These are phyloP conservation scores for Brevimyrus niger DNA, from an alignment of 2,113 vertebrate species.

Conservation along the genomic window DNA sequence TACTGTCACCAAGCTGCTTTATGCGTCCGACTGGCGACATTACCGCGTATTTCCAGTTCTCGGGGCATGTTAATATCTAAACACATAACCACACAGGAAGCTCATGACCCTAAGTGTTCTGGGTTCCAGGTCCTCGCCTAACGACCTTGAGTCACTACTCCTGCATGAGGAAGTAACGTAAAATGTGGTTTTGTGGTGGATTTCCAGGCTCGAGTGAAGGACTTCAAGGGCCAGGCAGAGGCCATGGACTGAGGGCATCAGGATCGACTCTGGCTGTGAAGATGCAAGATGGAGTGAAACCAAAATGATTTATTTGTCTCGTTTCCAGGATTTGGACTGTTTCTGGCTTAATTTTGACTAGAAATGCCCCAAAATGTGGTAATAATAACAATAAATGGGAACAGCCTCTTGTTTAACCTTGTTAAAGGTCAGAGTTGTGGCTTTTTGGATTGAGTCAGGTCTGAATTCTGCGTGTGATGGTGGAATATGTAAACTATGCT, in stretches of 20 bases:
- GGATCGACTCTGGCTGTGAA: slow-evolving; percentile 34
- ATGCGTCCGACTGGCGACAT: not conserved
- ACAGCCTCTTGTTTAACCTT: not conserved
- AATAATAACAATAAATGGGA: not conserved
- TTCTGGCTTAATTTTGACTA: not conserved
- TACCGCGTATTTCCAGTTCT: not conserved
- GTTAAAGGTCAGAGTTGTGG: not conserved
- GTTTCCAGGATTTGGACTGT: not conserved
- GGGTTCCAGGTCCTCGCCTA: not conserved
- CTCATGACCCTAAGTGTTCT: not conserved
- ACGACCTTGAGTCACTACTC: not conserved
- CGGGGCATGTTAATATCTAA: not conserved
- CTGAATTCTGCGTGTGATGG: not conserved
- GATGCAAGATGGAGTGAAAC: not conserved
- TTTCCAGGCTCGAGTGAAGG: slow-evolving; percentile 59
- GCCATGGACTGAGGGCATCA: slow-evolving; percentile 62
- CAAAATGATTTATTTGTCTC: not conserved
- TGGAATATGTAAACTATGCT: not conserved
- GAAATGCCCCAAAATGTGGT: not conserved
- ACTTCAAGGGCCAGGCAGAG: slow-evolving; percentile 60
- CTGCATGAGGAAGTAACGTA: not conserved
- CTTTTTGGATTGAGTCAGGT: not conserved
- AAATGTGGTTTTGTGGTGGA: not conserved
- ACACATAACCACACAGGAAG: not conserved
- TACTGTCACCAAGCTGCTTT: not conserved